A percentile compares a stretch with the other conserved stretches of the same genome.
Evolutionary conservation across 2,888 invertebrate species (phyloP).

Genomic region (Dryococelus australis): DNA sequence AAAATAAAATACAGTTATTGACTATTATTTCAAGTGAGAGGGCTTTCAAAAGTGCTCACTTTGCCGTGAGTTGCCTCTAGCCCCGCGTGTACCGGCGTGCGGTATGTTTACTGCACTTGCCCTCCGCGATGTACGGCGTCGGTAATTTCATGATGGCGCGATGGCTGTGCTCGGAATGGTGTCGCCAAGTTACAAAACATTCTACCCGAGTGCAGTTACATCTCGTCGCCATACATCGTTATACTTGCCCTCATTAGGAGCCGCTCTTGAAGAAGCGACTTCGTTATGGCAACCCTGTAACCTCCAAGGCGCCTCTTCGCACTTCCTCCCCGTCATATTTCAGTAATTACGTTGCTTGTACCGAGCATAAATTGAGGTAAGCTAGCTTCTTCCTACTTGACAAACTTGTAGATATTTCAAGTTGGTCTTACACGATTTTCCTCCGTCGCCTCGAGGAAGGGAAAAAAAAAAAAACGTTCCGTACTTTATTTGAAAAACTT

Average conservation of each 20-base stretch:
- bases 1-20: too few relatives aligned
- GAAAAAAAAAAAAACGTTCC: not conserved
- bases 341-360: not conserved
- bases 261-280: not conserved
- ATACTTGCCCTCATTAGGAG: not conserved
- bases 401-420: not conserved
- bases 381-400: not conserved
- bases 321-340: not conserved
- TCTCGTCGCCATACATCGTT: not conserved
- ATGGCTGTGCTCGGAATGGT: constrained; percentile 3
- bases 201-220: not conserved
- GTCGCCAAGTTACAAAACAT: not conserved
- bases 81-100: too few relatives aligned
- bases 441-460: not conserved
- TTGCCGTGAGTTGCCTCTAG: too few relatives aligned
- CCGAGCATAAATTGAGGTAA: not conserved
- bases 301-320: not conserved
- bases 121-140: not conserved
- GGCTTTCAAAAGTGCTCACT: too few relatives aligned
- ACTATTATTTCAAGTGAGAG: too few relatives aligned
- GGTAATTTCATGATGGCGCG: not conserved
- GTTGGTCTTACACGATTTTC: not conserved
- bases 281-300: not conserved
- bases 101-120: too few relatives aligned
- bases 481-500: too few relatives aligned